Evolutionary conservation across 2,888 invertebrate species (phyloP).

Genomic region (Drosophila meridiana): DNA sequence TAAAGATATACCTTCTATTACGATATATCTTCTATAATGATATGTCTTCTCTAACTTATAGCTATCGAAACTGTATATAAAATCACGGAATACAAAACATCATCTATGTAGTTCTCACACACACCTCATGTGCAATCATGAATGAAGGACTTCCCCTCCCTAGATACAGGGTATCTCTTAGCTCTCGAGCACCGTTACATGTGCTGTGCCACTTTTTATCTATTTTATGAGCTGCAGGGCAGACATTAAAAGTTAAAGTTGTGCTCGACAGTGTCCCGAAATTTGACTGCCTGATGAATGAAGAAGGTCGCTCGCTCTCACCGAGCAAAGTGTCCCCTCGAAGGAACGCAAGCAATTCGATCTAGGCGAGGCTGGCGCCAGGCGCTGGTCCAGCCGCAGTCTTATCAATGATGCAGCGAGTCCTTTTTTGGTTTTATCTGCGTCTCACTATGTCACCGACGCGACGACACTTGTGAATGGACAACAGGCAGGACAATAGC

Average conservation of each 20-base stretch:
- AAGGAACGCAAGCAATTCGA: constrained; percentile 7
- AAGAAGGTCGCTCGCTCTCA: constrained; percentile 40
- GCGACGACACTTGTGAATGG: constrained; percentile 78
- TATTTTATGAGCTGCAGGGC: constrained; percentile 13
- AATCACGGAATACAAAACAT: neutral
- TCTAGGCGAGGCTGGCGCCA: constrained; percentile 65
- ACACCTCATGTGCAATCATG: neutral
- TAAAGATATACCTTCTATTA: too few relatives aligned
- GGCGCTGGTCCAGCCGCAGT: constrained; percentile 31
- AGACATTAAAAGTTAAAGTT: constrained; percentile 3
- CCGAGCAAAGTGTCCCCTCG: constrained; percentile 25
- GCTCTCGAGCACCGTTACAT: neutral
- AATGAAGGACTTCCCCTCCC: neutral
- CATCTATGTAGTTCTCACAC: neutral
- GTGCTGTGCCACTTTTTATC: constrained; percentile 14
- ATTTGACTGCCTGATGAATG: constrained; percentile 48
- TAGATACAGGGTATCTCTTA: neutral
- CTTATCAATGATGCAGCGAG: constrained; percentile 52
- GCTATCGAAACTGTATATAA: too few relatives aligned
- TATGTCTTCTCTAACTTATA: too few relatives aligned
- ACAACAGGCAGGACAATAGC: constrained; percentile 66
- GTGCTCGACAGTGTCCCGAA: constrained; percentile 14
- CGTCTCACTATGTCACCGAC: constrained; percentile 32
- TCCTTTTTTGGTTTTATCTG: constrained; percentile 61
- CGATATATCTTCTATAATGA: too few relatives aligned